Base-by-base conservation (phyloP, 2,888 invertebrate genomes). In the Zaprionus obscuricornis region DNA sequence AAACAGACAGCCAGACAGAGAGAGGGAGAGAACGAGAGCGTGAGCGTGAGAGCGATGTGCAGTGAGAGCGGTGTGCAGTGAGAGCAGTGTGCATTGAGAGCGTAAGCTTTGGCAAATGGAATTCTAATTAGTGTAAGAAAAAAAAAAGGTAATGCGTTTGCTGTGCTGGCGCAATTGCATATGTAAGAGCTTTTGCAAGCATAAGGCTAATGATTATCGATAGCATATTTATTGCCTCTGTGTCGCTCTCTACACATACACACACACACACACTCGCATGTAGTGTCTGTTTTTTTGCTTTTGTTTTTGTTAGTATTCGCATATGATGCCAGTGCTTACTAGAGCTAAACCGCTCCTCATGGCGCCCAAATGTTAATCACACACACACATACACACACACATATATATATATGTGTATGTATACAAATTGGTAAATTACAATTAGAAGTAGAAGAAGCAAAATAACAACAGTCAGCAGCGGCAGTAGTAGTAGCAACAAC, bases 181-280 rank as follows among this genome's bases (percentile, higher is more conserved):
- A 8, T 36, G n/a, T n/a, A n/a, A n/a, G n/a, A n/a, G n/a, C n/a
- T n/a, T n/a, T n/a, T n/a, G n/a, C n/a, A n/a, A n/a, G n/a, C n/a
- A n/a, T n/a, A n/a, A n/a, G n/a, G n/a, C n/a, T n/a, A n/a, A n/a
- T 37, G 18, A 17, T 26, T 42, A 58, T 58, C 47, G 24, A 66
- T 43, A 52, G 17, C n/a, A 18, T 17, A 22, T 52, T 5, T 11
- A 22, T 22, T 4, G 22, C 4, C 22, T 7, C 7, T 4, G 4
- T 22, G 22, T 7, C 22, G 4, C 4, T 22, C 22, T 22, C n/a
- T n/a, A n/a, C n/a, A n/a, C n/a, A n/a, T n/a, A n/a, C n/a, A n/a
- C n/a, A n/a, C n/a, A n/a, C n/a, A n/a, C n/a, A n/a, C n/a, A n/a
- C n/a, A n/a, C n/a, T n/a, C n/a, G n/a, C n/a, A n/a, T n/a, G n/a